Evolutionary conservation across 2,113 vertebrate species (phyloP).

Genomic region (Pachycephala philippinensis): DNA sequence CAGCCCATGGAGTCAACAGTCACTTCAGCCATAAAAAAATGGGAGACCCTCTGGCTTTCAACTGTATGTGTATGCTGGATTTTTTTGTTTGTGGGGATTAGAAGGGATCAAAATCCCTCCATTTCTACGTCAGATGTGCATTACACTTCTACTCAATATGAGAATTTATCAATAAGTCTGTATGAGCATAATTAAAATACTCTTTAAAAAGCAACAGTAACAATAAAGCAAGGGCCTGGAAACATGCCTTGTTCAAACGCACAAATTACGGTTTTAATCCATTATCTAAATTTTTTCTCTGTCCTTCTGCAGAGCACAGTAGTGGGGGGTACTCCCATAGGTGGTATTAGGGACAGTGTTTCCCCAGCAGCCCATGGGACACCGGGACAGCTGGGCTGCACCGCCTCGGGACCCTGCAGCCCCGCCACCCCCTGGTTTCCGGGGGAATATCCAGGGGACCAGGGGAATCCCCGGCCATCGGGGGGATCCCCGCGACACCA

Average conservation of each 20-base stretch:
- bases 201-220: neutral
- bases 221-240: neutral
- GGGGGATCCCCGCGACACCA: neutral
- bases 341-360: rapidly evolving
- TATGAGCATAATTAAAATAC: neutral
- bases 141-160: neutral
- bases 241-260: neutral
- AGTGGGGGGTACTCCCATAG: neutral
- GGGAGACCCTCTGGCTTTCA: neutral
- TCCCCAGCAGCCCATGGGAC: neutral
- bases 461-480: neutral
- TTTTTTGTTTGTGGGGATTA: neutral
- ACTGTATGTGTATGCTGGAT: neutral
- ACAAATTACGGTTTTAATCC: neutral
- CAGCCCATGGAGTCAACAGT: rapidly evolving
- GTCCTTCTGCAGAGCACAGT: neutral
- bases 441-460: neutral
- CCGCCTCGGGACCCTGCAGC: no score
- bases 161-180: neutral
- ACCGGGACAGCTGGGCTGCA: neutral
- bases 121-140: neutral
- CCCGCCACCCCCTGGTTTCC: no score
- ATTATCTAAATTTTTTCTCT: neutral
- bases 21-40: neutral
- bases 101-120: neutral